These are phyloP conservation scores for Drosophila nasuta DNA, from an alignment of 1,140 invertebrate genomes.

Conservation along the genomic window DNA sequence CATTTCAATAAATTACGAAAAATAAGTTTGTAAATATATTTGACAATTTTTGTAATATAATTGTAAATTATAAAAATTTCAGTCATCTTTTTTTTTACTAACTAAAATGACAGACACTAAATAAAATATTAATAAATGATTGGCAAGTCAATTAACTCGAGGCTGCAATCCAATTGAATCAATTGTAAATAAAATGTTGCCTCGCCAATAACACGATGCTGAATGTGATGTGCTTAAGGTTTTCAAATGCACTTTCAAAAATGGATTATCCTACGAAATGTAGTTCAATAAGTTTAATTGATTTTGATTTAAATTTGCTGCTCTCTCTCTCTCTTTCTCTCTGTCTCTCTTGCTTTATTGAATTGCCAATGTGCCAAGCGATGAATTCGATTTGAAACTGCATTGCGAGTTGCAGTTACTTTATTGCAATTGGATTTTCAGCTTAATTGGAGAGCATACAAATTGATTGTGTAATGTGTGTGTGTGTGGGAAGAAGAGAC, in stretches of 20 bases:
- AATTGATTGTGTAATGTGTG: neutral
- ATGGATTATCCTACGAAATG: neutral
- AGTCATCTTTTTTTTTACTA: too few relatives aligned
- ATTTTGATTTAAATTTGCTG: conserved; percentile 6
- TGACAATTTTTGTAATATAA: too few relatives aligned
- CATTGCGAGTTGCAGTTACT: conserved; percentile 5
- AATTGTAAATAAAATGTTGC: neutral
- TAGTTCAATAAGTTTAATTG: conserved; percentile 1
- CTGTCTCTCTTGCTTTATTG: neutral
- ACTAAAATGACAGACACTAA: too few relatives aligned
- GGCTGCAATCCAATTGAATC: too few relatives aligned
- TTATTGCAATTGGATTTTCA: conserved; percentile 22
- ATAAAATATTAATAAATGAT: too few relatives aligned
- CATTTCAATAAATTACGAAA: too few relatives aligned
- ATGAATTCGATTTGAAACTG: conserved; percentile 1
- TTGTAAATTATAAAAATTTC: too few relatives aligned
- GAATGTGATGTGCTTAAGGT: neutral
- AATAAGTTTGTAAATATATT: too few relatives aligned
- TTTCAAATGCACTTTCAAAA: neutral
- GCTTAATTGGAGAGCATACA: conserved; percentile 16
- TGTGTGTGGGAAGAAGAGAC: too few relatives aligned
- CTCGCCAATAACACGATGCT: too few relatives aligned
- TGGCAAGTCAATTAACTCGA: too few relatives aligned
- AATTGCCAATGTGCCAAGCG: conserved; percentile 1
- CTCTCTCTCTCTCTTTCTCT: too few relatives aligned